Percentiles rank a stretch among this genome's conserved stretches.
Conservation (phyloP, 2,797 vertebrate species). For the Pseudopleuronectes americanus region DNA sequence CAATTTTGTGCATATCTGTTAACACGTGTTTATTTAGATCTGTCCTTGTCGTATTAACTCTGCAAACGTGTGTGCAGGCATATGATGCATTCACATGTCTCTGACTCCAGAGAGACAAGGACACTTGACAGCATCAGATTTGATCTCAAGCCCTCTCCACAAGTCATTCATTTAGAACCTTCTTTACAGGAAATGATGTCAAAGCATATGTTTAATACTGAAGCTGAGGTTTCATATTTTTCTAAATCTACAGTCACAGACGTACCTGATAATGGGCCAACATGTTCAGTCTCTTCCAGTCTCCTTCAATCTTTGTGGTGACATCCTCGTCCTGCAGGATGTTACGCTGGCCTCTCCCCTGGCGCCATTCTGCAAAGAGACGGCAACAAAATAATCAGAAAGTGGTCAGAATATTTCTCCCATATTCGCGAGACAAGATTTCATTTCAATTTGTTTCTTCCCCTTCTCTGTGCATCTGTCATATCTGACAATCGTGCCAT, state of each 20-base stretch:
- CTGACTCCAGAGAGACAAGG: not conserved
- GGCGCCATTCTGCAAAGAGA: slow-evolving; percentile 90
- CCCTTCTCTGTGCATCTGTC: slow-evolving; percentile 13
- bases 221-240: no score
- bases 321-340: slow-evolving; percentile 97
- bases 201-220: no score
- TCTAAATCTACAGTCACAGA: not conserved
- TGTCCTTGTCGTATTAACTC: not conserved
- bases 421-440: slow-evolving; percentile 7
- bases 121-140: no score
- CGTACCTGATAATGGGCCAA: slow-evolving; percentile 88
- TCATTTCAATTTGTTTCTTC: slow-evolving; percentile 15
- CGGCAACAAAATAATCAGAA: not conserved
- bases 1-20: slow-evolving; percentile 1
- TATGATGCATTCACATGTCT: slow-evolving; percentile 7
- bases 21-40: not conserved
- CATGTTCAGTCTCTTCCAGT: slow-evolving; percentile 98
- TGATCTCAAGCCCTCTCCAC: no score
- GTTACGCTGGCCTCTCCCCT: slow-evolving; percentile 91
- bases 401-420: not conserved
- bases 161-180: no score
- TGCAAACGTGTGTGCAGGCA: not conserved
- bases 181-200: no score
- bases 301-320: slow-evolving; percentile 96
- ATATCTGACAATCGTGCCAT: slow-evolving; percentile 8